Base-by-base conservation (phyloP, 2,888 invertebrate species). In the Epinotia ramella region DNA sequence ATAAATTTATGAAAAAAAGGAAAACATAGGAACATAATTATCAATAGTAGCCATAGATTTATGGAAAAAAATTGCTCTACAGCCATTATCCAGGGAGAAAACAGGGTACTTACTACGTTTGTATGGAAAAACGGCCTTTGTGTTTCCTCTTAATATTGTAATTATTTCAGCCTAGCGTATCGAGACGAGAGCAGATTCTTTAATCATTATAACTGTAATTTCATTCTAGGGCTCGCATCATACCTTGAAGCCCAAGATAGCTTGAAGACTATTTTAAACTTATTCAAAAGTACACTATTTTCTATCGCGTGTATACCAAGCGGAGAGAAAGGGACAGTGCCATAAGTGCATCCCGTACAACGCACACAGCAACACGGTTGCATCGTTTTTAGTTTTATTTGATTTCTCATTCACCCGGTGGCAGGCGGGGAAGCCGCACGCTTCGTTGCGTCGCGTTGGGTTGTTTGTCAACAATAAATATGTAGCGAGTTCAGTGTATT, bases 381-480 rank as follows among this genome's bases (percentile, higher is more conserved):
- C 76, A 76, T 67, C 75, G 59, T 64, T 46, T 46, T n/a, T 72
- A 28, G 65, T 72, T 76, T 67, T 62, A 67, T 76, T 76, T 71
- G 24, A 56, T 71, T 81, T 82, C 87, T 90, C 92, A 92, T 90
- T 92, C 91, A 86, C 87, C 83, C 80, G 82, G 70, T 82, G 77
- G 82, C 75, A 79, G 80, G 77, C 83, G 82, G 88, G 62, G 85
- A 77, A 86, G 87, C 18, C 78, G 90, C 77, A 83, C 78, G 85
- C 77, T 78, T 77, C 79, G 81, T 81, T 82, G 80, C 78, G 80
- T 77, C 82, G 80, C 81, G 80, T 88, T 82, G 83, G 85, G 84
- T 88, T 90, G 89, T 92, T 92, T 91, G 86, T 91, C 88, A 93
- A 93, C 90, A 91, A 84, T 82, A 80, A 81, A 79, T 73, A 77